Percentiles rank a stretch among this genome's conserved stretches.
Conservation (phyloP, 2,888 invertebrate species). For the Rapana venosa region DNA sequence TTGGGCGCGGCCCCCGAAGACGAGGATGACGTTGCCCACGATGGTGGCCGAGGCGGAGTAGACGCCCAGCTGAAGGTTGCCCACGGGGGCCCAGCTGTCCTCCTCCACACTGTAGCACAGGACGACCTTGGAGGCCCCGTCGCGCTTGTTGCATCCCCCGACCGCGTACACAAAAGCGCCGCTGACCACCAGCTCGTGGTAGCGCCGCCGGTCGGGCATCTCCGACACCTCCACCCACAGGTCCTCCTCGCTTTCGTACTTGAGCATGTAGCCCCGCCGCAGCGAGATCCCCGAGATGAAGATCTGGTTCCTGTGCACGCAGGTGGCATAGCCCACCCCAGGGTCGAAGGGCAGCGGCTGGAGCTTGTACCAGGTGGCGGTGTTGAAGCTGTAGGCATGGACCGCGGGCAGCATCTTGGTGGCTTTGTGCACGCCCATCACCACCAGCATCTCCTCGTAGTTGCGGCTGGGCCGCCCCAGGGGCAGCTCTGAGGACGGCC, state of each 20-base stretch:
- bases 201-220: conserved; percentile 54
- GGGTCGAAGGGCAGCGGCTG: conserved; percentile 55
- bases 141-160: conserved; percentile 56
- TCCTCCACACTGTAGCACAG: conserved; percentile 51
- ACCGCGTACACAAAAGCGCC: conserved; percentile 53
- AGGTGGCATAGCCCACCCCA: conserved; percentile 56
- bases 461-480: conserved; percentile 46
- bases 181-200: conserved; percentile 55
- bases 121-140: conserved; percentile 52
- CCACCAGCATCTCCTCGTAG: conserved; percentile 56
- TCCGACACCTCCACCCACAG: conserved; percentile 54
- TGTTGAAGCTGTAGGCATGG: conserved; percentile 57
- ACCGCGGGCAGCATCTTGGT: conserved; percentile 55
- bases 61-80: conserved; percentile 53
- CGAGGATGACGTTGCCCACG: conserved; percentile 52
- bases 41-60: conserved; percentile 56
- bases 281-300: conserved; percentile 56
- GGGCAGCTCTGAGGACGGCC: conserved; percentile 46
- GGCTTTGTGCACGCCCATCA: conserved; percentile 52
- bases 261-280: conserved; percentile 53
- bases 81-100: conserved; percentile 51
- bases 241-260: conserved; percentile 51
- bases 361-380: conserved; percentile 52
- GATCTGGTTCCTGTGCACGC: conserved; percentile 53
- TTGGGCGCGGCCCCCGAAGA: conserved; percentile 57